These are phyloP conservation scores for Agriopis aurantiaria DNA, from an alignment of 2,888 invertebrate species.

Conservation along the genomic window DNA sequence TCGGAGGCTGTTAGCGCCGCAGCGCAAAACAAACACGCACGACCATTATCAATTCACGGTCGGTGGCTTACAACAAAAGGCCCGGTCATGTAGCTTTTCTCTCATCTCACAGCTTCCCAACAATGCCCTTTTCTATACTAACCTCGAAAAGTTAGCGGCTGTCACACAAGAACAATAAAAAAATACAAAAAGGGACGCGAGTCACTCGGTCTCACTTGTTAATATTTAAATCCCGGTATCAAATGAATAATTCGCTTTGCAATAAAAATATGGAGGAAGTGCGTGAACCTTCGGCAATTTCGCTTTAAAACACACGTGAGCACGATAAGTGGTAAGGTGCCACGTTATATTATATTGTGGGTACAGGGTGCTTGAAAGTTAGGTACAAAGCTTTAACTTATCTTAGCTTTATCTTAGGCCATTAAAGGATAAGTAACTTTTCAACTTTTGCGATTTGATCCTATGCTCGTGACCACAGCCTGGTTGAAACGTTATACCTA, in stretches of 20 bases:
- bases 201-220: constrained; percentile 28
- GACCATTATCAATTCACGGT: constrained; percentile 79
- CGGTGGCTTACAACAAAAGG: constrained; percentile 75
- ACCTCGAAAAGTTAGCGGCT: constrained; percentile 59
- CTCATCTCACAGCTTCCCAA: constrained; percentile 59
- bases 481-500: no score
- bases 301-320: background rate
- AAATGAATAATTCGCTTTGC: constrained; percentile 37
- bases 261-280: constrained; percentile 20
- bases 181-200: constrained; percentile 45
- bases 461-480: no score
- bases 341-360: no score
- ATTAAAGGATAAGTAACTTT: no score
- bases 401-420: no score
- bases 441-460: no score
- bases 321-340: no score
- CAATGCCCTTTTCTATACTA: constrained; percentile 65
- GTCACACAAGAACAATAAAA: constrained; percentile 41
- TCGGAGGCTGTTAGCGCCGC: constrained; percentile 29
- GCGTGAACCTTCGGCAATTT: background rate
- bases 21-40: constrained; percentile 64
- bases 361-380: no score
- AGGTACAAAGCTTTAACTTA: no score
- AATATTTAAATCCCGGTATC: constrained; percentile 35
- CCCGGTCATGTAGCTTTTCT: constrained; percentile 67